Percentiles rank a stretch among this genome's conserved stretches.
These are phyloP conservation scores for Pitta sordida DNA, from an alignment of 2,113 vertebrate species.

Conservation along the genomic window DNA sequence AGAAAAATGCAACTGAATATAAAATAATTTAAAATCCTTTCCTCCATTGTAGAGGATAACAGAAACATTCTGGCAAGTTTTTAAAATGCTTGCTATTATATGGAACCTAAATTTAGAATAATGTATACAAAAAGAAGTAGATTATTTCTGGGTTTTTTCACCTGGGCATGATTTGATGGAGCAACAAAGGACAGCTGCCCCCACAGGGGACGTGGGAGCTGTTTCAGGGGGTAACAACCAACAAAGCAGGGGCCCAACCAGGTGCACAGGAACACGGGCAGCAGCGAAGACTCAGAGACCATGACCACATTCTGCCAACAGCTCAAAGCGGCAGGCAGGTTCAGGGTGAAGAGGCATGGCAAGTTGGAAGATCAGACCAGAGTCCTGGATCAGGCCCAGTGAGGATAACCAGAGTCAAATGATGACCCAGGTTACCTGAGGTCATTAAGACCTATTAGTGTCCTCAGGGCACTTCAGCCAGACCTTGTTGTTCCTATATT, in stretches of 20 bases:
- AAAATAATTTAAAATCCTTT: background rate
- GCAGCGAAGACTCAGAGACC: background rate
- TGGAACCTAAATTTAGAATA: background rate
- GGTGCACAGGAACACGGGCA: background rate
- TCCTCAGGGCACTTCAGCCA: background rate
- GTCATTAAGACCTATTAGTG: background rate
- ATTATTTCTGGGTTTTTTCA: background rate
- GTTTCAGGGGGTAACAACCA: background rate
- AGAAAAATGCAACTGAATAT: background rate
- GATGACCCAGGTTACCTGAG: background rate
- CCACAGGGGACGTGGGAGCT: accelerated
- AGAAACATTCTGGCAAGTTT: background rate
- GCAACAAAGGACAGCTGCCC: background rate
- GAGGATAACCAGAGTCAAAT: background rate
- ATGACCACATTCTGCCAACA: accelerated
- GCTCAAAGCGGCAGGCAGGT: background rate
- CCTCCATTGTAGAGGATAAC: background rate
- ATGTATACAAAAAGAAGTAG: background rate
- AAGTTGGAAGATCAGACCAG: background rate
- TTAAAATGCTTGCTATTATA: background rate
- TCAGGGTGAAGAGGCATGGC: background rate
- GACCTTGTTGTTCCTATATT: accelerated
- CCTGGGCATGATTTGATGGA: background rate
- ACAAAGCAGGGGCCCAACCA: background rate
- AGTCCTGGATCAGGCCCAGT: background rate